Conservation (phyloP, 2,888 invertebrate genomes). For the Drosophila testacea region DNA sequence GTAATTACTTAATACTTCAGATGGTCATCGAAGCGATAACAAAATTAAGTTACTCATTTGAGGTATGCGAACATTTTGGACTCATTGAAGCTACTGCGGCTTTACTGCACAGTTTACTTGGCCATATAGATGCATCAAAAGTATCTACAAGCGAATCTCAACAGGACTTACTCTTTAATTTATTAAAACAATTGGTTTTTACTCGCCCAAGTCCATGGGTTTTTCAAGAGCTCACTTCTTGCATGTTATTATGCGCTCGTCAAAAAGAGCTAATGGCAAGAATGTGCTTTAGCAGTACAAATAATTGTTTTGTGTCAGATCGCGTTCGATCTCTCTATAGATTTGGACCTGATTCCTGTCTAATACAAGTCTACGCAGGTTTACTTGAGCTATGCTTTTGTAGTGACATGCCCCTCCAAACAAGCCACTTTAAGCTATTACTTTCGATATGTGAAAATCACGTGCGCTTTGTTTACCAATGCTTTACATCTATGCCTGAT, state of each 20-base stretch:
- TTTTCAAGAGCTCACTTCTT: constrained; percentile 71
- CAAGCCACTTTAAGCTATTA: constrained; percentile 72
- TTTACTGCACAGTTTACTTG: constrained; percentile 66
- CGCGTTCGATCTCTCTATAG: constrained; percentile 77
- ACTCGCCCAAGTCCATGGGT: constrained; percentile 81
- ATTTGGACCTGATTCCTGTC: constrained; percentile 79
- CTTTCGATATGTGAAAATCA: constrained; percentile 77
- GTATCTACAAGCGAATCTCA: constrained; percentile 4
- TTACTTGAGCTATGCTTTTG: constrained; percentile 80
- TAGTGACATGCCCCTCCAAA: constrained; percentile 58
- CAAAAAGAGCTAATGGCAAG: constrained; percentile 48
- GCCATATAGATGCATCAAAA: constrained; percentile 15
- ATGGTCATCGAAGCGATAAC: constrained; percentile 74
- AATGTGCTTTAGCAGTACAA: constrained; percentile 73
- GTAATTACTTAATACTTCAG: constrained; percentile 74
- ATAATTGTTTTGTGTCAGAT: constrained; percentile 69
- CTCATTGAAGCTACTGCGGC: constrained; percentile 75
- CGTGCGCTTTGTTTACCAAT: constrained; percentile 76
- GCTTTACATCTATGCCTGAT: constrained; percentile 76
- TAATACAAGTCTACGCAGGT: constrained; percentile 82
- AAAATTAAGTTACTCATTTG: constrained; percentile 80
- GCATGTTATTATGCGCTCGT: constrained; percentile 61
- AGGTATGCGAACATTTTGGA: constrained; percentile 80
- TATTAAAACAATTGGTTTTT: constrained; percentile 81
- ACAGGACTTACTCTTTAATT: constrained; percentile 66